phyloP scores from a whole-genome alignment of 2,888 invertebrate genomes.

The Troglohyphantes excavatus region DNA sequence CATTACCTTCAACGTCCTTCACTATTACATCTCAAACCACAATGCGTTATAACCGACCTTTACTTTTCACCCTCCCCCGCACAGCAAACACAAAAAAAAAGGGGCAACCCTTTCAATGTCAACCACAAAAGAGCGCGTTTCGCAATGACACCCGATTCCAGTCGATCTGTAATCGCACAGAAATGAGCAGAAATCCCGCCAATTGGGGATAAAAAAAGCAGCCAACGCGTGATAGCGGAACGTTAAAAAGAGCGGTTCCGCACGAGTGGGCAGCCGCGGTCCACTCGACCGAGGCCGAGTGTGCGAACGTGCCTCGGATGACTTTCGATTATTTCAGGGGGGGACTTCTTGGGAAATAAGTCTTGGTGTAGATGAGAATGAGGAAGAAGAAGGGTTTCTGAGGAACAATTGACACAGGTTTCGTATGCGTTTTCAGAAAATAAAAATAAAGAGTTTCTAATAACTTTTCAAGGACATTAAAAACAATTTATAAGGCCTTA shows the following conservation, averaged over 20 bases:
- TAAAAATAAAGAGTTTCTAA: no score
- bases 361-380: no score
- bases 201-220: neutral
- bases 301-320: neutral
- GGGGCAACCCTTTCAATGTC: constrained; percentile 4
- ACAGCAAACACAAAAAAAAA: constrained; percentile 8
- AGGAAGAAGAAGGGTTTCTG: neutral
- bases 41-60: neutral
- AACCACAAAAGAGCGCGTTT: constrained; percentile 15
- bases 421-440: no score
- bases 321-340: neutral
- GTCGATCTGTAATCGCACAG: no score
- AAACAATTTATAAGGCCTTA: no score
- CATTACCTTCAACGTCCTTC: no score
- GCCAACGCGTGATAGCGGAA: neutral
- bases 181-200: neutral
- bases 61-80: neutral
- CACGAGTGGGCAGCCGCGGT: neutral
- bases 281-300: neutral
- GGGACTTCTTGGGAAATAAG: no score
- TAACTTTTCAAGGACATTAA: no score
- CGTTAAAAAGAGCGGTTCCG: neutral
- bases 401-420: no score
- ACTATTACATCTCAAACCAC: neutral
- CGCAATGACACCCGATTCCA: no score